These are phyloP conservation scores for Pogoniulus pusillus DNA, from an alignment of 2,797 vertebrate species.

Conservation along the genomic window DNA sequence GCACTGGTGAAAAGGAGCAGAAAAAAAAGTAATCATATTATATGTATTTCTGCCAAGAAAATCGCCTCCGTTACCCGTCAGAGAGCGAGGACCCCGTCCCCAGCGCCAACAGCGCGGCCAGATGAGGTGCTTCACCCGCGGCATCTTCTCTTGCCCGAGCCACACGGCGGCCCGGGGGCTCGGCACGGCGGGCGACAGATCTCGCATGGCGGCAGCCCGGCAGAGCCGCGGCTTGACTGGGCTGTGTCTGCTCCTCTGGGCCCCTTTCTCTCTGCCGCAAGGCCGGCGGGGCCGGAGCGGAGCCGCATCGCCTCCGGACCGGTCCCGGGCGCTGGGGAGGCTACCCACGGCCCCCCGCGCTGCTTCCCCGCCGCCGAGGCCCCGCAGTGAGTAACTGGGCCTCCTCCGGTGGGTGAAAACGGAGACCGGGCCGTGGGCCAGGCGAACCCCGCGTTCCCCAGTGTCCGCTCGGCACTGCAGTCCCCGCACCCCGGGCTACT, in stretches of 20 bases:
- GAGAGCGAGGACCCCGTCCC: neutral
- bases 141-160: neutral
- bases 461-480: neutral
- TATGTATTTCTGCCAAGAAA: neutral
- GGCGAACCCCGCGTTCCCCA: neutral
- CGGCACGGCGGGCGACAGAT: neutral
- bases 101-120: neutral
- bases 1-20: neutral
- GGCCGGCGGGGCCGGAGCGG: neutral
- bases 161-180: neutral
- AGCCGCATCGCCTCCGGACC: neutral
- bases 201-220: neutral
- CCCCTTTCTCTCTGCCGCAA: neutral
- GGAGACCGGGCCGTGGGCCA: neutral
- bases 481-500: neutral
- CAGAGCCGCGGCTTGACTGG: neutral
- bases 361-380: neutral
- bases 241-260: neutral
- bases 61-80: neutral
- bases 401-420: neutral
- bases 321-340: neutral
- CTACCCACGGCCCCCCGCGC: neutral
- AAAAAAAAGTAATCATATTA: neutral
- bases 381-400: neutral
- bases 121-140: neutral